These are phyloP conservation scores for Elysia chlorotica DNA, from an alignment of 1,140 invertebrate species.

Conservation along the genomic window DNA sequence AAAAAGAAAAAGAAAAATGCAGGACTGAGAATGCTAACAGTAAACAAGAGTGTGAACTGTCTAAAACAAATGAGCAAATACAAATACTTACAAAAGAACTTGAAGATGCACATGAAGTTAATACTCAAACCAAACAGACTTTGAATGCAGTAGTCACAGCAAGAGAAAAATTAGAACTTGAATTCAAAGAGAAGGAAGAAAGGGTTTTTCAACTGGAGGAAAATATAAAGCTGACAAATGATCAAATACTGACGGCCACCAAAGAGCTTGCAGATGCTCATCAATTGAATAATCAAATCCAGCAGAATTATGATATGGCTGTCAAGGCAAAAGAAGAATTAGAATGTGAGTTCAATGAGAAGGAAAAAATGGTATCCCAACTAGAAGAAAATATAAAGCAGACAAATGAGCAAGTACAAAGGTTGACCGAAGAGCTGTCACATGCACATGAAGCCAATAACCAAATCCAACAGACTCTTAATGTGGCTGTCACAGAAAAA, in stretches of 20 bases:
- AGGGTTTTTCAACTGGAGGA: constrained; percentile 5
- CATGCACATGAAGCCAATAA: no score
- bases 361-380: constrained; percentile 6
- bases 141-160: not conserved
- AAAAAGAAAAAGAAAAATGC: constrained; percentile 14
- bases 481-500: no score
- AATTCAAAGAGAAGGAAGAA: not conserved
- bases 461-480: no score
- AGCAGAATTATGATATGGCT: no score
- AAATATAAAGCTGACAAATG: constrained; percentile 4
- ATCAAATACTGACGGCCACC: not conserved
- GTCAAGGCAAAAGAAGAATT: not conserved
- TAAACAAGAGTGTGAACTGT: not conserved
- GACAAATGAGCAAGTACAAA: no score
- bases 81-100: not conserved
- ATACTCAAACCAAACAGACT: not conserved
- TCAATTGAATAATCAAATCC: no score
- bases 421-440: no score
- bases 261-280: not conserved
- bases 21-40: not conserved
- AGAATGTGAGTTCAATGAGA: no score
- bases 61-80: not conserved
- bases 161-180: not conserved
- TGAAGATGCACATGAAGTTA: not conserved
- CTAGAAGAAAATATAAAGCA: not conserved